These are phyloP conservation scores for Ptiloglossa arizonensis DNA, from an alignment of 1,140 invertebrate species.

Conservation along the genomic window DNA sequence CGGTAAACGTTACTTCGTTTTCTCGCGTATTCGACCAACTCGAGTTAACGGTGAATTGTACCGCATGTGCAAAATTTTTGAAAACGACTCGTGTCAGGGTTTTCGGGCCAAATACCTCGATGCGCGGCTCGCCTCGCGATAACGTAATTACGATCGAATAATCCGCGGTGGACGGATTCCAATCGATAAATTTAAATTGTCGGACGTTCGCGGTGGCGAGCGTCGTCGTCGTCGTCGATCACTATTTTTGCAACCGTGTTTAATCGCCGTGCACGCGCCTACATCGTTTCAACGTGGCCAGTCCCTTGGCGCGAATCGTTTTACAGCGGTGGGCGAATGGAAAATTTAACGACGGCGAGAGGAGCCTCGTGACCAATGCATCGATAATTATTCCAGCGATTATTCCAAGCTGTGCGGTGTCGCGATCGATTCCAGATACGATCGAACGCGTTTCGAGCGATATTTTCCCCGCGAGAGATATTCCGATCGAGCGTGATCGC, in stretches of 20 bases:
- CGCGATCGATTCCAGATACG: neutral
- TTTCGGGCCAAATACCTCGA: too few species aligned
- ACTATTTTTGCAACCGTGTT: neutral
- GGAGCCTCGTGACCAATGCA: neutral
- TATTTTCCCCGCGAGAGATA: too few species aligned
- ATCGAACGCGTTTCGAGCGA: neutral
- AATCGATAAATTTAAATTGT: neutral
- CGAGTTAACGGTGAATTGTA: too few species aligned
- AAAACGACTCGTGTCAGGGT: too few species aligned
- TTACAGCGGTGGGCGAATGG: constrained; percentile 10
- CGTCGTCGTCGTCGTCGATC: neutral
- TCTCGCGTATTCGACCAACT: too few species aligned
- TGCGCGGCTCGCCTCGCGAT: too few species aligned
- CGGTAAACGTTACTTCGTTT: too few species aligned
- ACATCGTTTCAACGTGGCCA: neutral
- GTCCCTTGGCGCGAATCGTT: neutral
- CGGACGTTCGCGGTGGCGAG: too few species aligned
- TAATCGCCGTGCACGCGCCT: neutral
- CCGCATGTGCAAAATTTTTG: too few species aligned
- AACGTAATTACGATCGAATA: too few species aligned
- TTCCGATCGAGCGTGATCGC: too few species aligned
- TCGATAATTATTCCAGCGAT: neutral
- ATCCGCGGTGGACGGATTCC: too few species aligned
- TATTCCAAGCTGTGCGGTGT: neutral
- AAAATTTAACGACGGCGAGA: constrained; percentile 8